phyloP scores from a whole-genome alignment of 2,888 invertebrate species.

The Oligia fasciuncula region DNA sequence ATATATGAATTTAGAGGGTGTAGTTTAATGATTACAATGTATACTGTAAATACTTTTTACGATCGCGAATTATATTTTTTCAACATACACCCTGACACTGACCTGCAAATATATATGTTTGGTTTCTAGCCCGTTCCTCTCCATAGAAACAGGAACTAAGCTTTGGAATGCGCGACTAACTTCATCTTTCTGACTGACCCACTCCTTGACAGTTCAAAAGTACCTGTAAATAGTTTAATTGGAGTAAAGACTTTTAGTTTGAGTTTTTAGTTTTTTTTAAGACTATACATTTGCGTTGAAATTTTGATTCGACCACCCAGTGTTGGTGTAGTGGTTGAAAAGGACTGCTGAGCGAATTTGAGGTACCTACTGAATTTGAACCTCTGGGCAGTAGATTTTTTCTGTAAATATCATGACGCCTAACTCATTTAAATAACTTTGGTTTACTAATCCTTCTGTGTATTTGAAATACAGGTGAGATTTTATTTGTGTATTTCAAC shows the following conservation, averaged over 20 bases:
- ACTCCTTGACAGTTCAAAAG: too few species aligned
- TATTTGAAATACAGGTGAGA: neutral
- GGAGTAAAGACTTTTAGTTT: too few species aligned
- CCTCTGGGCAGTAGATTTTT: neutral
- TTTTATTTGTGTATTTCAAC: neutral
- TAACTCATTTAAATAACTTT: too few species aligned
- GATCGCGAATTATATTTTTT: neutral
- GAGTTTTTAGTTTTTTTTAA: too few species aligned
- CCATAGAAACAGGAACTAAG: neutral
- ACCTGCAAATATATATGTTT: neutral
- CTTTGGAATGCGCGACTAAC: neutral
- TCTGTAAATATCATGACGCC: neutral
- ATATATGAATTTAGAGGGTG: too few species aligned
- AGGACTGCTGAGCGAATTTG: too few species aligned
- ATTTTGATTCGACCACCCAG: too few species aligned
- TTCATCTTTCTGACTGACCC: neutral
- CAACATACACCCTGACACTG: neutral
- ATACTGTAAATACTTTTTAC: neutral
- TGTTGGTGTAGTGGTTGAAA: too few species aligned
- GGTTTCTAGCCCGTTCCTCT: too few species aligned
- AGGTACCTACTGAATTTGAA: neutral
- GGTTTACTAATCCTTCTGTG: neutral
- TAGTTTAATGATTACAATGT: too few species aligned
- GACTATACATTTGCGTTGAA: too few species aligned
- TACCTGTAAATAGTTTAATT: too few species aligned